Evolutionary conservation across 2,113 vertebrate genomes (phyloP).

Genomic region (Syngnathus floridae): DNA sequence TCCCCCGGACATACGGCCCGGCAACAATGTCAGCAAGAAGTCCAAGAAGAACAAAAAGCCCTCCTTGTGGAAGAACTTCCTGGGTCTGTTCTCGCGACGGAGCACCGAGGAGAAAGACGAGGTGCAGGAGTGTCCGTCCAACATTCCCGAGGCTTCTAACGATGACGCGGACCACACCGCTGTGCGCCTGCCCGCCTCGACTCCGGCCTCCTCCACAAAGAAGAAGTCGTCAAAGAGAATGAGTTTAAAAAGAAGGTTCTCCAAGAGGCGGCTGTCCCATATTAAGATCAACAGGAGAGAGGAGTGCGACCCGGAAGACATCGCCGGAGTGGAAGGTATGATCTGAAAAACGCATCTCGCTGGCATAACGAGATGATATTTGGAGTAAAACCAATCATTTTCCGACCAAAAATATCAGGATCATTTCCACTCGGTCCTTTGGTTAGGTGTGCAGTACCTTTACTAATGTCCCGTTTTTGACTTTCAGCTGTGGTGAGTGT

Average conservation of each 20-base stretch:
- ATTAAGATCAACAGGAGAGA: slow-evolving; percentile 38
- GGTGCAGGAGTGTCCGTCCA: slow-evolving; percentile 33
- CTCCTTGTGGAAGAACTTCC: slow-evolving; percentile 65
- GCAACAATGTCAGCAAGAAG: slow-evolving; percentile 25
- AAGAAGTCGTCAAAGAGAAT: slow-evolving; percentile 40
- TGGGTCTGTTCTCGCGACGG: slow-evolving; percentile 67
- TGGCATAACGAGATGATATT: neutral
- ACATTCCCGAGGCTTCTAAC: neutral
- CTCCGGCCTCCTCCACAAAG: neutral
- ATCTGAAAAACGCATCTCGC: neutral
- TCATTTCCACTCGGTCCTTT: neutral
- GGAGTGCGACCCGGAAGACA: slow-evolving; percentile 22
- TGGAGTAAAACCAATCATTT: neutral
- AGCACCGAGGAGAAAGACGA: slow-evolving; percentile 70
- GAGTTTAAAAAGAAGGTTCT: slow-evolving; percentile 43
- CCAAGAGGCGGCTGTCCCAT: slow-evolving; percentile 52
- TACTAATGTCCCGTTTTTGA: neutral
- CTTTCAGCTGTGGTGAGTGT: slow-evolving; percentile 58
- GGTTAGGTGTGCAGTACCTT: neutral
- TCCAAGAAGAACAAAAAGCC: slow-evolving; percentile 64
- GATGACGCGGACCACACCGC: neutral
- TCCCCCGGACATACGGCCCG: neutral
- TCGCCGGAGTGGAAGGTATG: slow-evolving; percentile 52
- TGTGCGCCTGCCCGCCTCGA: slow-evolving; percentile 25
- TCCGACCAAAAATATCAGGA: neutral